Evolutionary conservation across 2,888 invertebrate species (phyloP), one percentile per base, ranked within the genome.

Genomic region (Girardia tigrina): DNA sequence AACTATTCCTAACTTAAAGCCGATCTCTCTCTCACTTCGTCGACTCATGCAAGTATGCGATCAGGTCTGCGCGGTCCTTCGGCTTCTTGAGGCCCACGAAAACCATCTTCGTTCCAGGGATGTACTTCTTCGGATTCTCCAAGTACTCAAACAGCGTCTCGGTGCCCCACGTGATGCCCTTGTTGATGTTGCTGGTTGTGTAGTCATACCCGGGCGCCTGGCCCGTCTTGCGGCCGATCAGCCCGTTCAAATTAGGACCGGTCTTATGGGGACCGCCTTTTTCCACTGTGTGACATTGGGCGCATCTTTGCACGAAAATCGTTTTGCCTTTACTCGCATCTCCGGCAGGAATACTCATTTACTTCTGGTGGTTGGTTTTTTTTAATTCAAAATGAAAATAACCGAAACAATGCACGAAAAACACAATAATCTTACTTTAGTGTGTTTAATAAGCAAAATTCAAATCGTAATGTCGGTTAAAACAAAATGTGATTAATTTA

Each of bases 91-190:
- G 86, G 78, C 95, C 95, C 79, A 95, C 95, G 82, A 98, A 98
- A 84, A 98, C 90, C 97, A 98, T 98, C 86, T 98, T 98, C 79
- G 97, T 98, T 80, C 97, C 97, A 77, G 95, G 95, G 87, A 97
- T 98, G 87, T 92, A 99, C 86, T 97, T 97, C 88, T 97, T 98
- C 78, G 98, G 98, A 85, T 99, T 95, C 85, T 93, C 92, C 81
- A 98, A 88, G 86, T 99, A 98, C 81, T 90, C 90, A 82, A 92
- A 94, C 16, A 99, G 87, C 0, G 95, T 97, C 78, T 94, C 94
- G 78, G 90, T 90, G 81, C 86, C 88, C 98, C 98, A 98, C 80
- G 90, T 90, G 82, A 99, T 94, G 80, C 92, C 97, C 88, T 98
- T 98, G 79, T 89, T 88, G 86, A 92, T 92, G 87, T 98, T 98